Evolutionary conservation across 2,113 vertebrate species (phyloP), one percentile per base, ranked within the genome.

Genomic region (Cardinalis cardinalis): DNA sequence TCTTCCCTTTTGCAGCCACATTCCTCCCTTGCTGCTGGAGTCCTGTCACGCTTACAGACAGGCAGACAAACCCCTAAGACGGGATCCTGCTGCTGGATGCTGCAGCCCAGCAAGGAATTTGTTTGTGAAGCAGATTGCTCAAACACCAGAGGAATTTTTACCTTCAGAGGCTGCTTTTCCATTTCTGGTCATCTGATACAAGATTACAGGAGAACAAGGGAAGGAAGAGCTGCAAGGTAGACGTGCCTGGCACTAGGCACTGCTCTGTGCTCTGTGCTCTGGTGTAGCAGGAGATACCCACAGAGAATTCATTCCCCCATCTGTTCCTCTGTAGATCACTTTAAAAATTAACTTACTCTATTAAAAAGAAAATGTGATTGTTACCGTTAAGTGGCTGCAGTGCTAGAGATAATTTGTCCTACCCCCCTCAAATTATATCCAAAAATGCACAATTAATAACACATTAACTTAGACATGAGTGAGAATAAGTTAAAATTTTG

Each of bases 291-390:
- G 28, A 86, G 77, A 90, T 88, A 89, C 34, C 86, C 77, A 82
- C 28, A 78, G 77, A 95, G 81, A 89, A 96, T 96, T 84, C 1
- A 1, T 84, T 93, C 64, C 36, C 64, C 76, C 83, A 88, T 93
- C 95, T 95, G 87, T 81, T 96, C 69, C 72, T 89, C 88, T 89
- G 90, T 78, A 88, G 87, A 92, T 96, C 73, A 40, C 81, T 92
- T 94, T 89, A 93, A 94, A 95, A 95, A 94, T 86, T 88, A 90
- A 88, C 75, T 94, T 80, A 17, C 48, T 64, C 63, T 72, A 79
- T 91, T 91, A 88, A 88, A 92, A 94, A 74, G 85, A 84, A 96
- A 94, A 95, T 88, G 73, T 43, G 90, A 96, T 96, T 92, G 44
- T 95, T 88, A 92, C 93, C 92, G 61, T 71, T 82, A 82, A 87